Evolutionary conservation across 2,888 invertebrate species (phyloP).

Genomic region (Clepsis dumicolana): DNA sequence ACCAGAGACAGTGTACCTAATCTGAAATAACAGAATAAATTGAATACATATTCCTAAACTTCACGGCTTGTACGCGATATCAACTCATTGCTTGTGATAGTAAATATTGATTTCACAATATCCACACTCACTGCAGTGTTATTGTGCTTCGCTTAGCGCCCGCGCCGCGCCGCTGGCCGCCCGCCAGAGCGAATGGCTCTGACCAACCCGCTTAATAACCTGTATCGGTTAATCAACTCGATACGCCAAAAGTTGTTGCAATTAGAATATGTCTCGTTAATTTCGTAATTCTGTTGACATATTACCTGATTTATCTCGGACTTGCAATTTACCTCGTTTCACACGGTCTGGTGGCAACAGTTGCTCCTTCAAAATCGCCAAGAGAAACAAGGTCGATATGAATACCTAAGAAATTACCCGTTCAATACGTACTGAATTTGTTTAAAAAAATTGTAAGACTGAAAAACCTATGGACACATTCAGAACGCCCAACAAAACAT

Average conservation of each 20-base stretch:
- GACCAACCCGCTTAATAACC: slow-evolving; percentile 79
- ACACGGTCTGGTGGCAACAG: slow-evolving; percentile 6
- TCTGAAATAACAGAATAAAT: no score
- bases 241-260: slow-evolving; percentile 67
- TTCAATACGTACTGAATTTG: neutral
- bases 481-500: neutral
- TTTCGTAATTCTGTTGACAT: slow-evolving; percentile 47
- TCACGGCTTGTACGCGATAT: neutral
- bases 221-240: slow-evolving; percentile 82
- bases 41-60: neutral
- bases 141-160: slow-evolving; percentile 18
- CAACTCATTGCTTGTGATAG: slow-evolving; percentile 1
- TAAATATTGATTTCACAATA: slow-evolving; percentile 18
- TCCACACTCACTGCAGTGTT: slow-evolving; percentile 12
- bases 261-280: slow-evolving; percentile 56
- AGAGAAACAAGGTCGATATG: neutral
- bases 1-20: no score
- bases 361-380: slow-evolving; percentile 6
- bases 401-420: neutral
- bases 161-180: slow-evolving; percentile 61
- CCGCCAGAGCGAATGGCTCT: slow-evolving; percentile 77
- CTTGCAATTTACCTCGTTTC: slow-evolving; percentile 18
- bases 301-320: slow-evolving; percentile 35
- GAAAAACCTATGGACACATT: no score
- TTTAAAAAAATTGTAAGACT: no score